Conservation (phyloP, 2,797 vertebrate genomes). For the Labroides dimidiatus region DNA sequence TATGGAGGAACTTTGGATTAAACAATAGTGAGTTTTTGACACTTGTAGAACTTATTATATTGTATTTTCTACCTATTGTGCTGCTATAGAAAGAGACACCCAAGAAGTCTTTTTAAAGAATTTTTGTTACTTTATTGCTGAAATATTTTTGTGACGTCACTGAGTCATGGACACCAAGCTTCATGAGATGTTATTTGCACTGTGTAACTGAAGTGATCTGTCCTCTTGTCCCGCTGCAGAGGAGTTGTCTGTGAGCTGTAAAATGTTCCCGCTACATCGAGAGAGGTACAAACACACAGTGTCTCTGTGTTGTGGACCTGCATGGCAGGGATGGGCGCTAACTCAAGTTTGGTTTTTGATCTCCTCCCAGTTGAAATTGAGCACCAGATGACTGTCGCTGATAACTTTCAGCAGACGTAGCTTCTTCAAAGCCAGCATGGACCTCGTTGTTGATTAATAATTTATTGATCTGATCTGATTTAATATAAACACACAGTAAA, state of each 20-base stretch:
- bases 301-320: slow-evolving; percentile 62
- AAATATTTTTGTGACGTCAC: too few relatives aligned
- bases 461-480: slow-evolving; percentile 3
- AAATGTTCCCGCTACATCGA: slow-evolving; percentile 83
- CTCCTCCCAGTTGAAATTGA: slow-evolving; percentile 7
- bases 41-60: not conserved
- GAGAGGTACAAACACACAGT: slow-evolving; percentile 75
- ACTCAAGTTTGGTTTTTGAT: slow-evolving; percentile 6
- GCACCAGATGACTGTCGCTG: slow-evolving; percentile 9
- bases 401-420: slow-evolving; percentile 13
- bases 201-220: slow-evolving; percentile 56
- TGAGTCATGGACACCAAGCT: too few relatives aligned
- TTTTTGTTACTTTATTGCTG: too few relatives aligned
- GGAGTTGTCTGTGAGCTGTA: slow-evolving; percentile 71
- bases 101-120: too few relatives aligned
- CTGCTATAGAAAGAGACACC: not conserved
- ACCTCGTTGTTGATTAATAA: slow-evolving; percentile 8
- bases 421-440: not conserved
- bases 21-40: too few relatives aligned
- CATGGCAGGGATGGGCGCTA: slow-evolving; percentile 61
- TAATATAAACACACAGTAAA: not conserved
- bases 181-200: slow-evolving; percentile 1
- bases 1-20: too few relatives aligned
- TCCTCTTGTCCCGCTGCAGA: slow-evolving; percentile 70
- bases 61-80: not conserved